Evolutionary conservation across 2,888 invertebrate species (phyloP).

Genomic region (Pachydiplax longipennis): DNA sequence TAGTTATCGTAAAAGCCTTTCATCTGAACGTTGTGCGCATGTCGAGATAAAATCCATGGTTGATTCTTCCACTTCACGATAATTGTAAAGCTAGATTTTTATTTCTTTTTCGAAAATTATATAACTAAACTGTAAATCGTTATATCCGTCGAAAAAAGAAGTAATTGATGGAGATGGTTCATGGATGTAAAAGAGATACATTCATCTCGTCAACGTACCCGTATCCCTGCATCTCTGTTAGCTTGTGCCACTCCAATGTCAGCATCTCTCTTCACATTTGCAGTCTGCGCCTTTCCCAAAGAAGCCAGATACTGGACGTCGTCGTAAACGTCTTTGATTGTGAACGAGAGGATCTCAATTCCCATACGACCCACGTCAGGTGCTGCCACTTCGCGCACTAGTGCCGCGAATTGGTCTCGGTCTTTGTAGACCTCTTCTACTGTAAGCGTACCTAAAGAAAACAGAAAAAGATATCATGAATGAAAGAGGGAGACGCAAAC

Average conservation of each 20-base stretch:
- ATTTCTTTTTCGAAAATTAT: too few relatives aligned
- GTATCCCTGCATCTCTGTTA: constrained; percentile 93
- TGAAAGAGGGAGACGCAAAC: background rate
- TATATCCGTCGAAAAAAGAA: too few relatives aligned
- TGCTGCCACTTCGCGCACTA: constrained; percentile 96
- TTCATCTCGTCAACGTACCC: constrained; percentile 63
- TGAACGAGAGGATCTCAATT: constrained; percentile 97
- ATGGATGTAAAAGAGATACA: too few relatives aligned
- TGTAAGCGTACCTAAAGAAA: constrained; percentile 87
- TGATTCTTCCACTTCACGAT: too few relatives aligned
- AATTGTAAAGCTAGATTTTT: too few relatives aligned
- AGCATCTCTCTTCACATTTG: constrained; percentile 90
- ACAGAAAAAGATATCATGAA: constrained; percentile 50
- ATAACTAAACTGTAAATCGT: too few relatives aligned
- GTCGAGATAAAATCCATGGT: too few relatives aligned
- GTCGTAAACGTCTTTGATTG: constrained; percentile 98
- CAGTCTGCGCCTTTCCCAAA: constrained; percentile 91
- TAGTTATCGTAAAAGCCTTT: too few relatives aligned
- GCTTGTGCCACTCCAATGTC: constrained; percentile 95
- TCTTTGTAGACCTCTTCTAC: constrained; percentile 98
- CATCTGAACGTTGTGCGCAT: too few relatives aligned
- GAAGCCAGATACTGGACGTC: constrained; percentile 95
- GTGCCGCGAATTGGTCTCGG: constrained; percentile 95
- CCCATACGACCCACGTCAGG: constrained; percentile 99
- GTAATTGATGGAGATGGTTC: too few relatives aligned